These are phyloP conservation scores for Colletes latitarsis DNA, from an alignment of 1,140 invertebrate species.

Conservation along the genomic window DNA sequence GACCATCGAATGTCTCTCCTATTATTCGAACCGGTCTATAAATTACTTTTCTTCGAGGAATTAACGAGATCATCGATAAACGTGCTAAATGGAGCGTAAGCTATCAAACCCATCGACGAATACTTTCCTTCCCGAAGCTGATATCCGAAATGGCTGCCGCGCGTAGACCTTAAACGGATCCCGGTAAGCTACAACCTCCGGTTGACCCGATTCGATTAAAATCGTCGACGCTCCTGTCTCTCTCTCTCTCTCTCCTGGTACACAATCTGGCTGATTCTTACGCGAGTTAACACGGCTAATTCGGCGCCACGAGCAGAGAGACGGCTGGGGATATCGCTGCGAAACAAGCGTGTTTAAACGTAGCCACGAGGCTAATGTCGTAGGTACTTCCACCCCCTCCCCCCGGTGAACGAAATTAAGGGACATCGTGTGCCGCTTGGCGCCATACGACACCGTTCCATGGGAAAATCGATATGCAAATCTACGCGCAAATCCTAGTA, in stretches of 20 bases:
- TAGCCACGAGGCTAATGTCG: conserved; percentile 58
- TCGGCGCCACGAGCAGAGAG: conserved; percentile 25
- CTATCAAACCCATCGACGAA: neutral
- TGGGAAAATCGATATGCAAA: conserved; percentile 79
- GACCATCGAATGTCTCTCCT: too few relatives aligned
- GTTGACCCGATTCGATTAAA: neutral
- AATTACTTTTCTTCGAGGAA: too few relatives aligned
- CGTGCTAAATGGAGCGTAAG: too few relatives aligned
- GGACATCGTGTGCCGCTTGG: conserved; percentile 75
- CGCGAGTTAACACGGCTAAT: conserved; percentile 47
- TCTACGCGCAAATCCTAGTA: conserved; percentile 80
- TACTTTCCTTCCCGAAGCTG: neutral
- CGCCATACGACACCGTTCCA: conserved; percentile 67
- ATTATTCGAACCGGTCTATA: too few relatives aligned
- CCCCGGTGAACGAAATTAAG: conserved; percentile 71
- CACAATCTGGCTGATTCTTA: conserved; percentile 23
- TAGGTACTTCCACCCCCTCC: conserved; percentile 27
- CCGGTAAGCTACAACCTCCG: neutral
- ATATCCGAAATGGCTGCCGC: neutral
- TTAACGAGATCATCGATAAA: too few relatives aligned
- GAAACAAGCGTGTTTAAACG: conserved; percentile 59
- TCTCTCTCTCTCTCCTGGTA: too few relatives aligned
- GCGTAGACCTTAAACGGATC: too few relatives aligned
- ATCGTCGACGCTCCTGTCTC: neutral
- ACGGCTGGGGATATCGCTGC: conserved; percentile 15